Evolutionary conservation across 1,140 invertebrate species (phyloP), one percentile per base, ranked within the genome.

Genomic region (Zophobas morio): DNA sequence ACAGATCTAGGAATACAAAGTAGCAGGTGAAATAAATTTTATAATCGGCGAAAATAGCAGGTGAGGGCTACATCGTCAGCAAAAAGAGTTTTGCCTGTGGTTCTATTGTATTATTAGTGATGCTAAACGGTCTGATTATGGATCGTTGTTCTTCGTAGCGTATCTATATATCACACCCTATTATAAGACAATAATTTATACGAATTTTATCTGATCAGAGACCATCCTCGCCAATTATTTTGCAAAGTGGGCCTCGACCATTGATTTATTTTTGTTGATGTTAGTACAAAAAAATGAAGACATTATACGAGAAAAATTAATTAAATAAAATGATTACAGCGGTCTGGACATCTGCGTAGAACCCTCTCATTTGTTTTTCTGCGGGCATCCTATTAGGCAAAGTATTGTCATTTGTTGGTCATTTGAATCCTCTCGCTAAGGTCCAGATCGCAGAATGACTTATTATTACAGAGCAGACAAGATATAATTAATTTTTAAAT

Each of bases 41-140:
- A 74, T 74, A 74, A 74, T 74, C 72, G 72, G 53, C 53, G 36
- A 74, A 74, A 74, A 57, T 74, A 74, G 72, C 72, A 74, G 72
- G 72, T 74, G 72, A 57, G 46, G 39, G 46, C 47, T 40, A 2
- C 51, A 72, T 72, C 51, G 40, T 72, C 51, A 42, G 47, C 49
- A 54, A 74, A 56, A 56, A 54, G 49, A 53, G 39, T 56, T 74
- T 74, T 20, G 72, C 72, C 51, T 74, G 72, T 74, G 53, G 72
- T 74, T 74, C 72, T 74, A 74, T 74, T 74, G 72, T 74, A 74
- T 74, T 74, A 74, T 74, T 74, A 74, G 72, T 74, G 72, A 74
- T 57, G 72, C 53, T 74, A 74, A 74, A 74, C 53, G 72, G 72
- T 74, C 72, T 74, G 72, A 74, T 74, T 74, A 74, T 74, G 46